Evolutionary conservation across 2,888 invertebrate species (phyloP), one percentile per base, ranked within the genome.

Genomic region (Agriopis marginaria): DNA sequence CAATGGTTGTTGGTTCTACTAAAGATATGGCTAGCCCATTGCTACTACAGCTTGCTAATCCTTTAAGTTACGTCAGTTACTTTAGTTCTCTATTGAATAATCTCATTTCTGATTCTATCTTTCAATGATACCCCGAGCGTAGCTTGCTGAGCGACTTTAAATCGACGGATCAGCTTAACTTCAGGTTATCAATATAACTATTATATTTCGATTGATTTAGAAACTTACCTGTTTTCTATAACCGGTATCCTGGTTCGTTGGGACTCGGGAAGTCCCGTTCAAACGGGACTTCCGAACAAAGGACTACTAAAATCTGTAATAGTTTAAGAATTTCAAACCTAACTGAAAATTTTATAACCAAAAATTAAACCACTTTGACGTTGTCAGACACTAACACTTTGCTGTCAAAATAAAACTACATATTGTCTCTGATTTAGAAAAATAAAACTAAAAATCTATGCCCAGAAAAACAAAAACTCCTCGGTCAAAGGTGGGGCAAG

Each of bases 251-350:
- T 64, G 32, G 60, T 23, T 60, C 6, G 40, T 12, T 10, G 8
- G n/a, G 50, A 45, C 65, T 66, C 66, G 72, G 80, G 64, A 79
- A 82, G 81, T 70, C 84, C 80, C 81, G 71, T 23, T 58, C 17
- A 60, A 66, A 54, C 70, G 78, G 80, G 81, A 81, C 81, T 76
- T 79, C 78, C 78, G 60, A 66, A 70, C 44, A 65, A 40, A 53
- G 11, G 65, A 32, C 12, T 56, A 66, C 54, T 61, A 47, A 56
- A 62, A 65, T 66, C n/a, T 47, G 69, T 63, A 17, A 58, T 58
- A 45, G 40, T 7, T 50, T 23, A 17, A 53, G 53, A 47, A 47
- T 63, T 54, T 39, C 40, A 23, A 56, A 17, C 45, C 9, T 23
- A 40, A 59, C 47, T 23, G 39, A 42, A 49, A 66, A 55, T 61